These are phyloP conservation scores for Helicolenus hilgendorfi DNA, from an alignment of 2,797 vertebrate genomes.

Conservation along the genomic window DNA sequence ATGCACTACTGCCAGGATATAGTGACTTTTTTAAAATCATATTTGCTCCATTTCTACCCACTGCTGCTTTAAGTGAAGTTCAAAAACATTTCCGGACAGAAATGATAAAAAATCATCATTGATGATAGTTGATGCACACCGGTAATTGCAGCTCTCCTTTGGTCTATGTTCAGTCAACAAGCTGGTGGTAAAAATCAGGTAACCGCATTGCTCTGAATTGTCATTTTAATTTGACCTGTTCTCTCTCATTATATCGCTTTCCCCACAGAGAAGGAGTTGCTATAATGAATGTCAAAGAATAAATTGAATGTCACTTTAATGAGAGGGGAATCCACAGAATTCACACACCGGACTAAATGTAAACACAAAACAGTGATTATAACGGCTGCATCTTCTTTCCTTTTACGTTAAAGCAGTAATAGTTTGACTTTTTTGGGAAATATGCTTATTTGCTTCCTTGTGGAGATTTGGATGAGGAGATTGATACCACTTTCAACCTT, in stretches of 20 bases:
- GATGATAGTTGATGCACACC: neutral
- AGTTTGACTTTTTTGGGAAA: neutral
- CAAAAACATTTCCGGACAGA: neutral
- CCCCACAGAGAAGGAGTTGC: neutral
- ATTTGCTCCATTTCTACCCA: too few species aligned
- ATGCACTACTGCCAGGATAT: too few species aligned
- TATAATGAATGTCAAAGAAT: constrained; percentile 27
- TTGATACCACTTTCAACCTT: too few species aligned
- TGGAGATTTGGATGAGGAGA: too few species aligned
- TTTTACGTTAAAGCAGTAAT: neutral
- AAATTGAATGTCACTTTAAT: constrained; percentile 4
- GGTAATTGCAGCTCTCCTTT: neutral
- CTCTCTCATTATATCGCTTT: constrained; percentile 15
- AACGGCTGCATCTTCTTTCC: neutral
- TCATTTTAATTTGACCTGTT: constrained; percentile 15
- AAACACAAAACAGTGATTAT: neutral
- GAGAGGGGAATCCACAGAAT: neutral
- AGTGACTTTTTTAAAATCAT: too few species aligned
- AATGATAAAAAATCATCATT: neutral
- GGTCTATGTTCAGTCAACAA: neutral
- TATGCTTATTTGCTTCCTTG: neutral
- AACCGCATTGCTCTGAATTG: neutral
- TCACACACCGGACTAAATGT: neutral
- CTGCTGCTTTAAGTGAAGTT: neutral
- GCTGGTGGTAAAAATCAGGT: neutral